phyloP scores from a whole-genome alignment of 1,140 invertebrate genomes.

The Drosophila arizonae region DNA sequence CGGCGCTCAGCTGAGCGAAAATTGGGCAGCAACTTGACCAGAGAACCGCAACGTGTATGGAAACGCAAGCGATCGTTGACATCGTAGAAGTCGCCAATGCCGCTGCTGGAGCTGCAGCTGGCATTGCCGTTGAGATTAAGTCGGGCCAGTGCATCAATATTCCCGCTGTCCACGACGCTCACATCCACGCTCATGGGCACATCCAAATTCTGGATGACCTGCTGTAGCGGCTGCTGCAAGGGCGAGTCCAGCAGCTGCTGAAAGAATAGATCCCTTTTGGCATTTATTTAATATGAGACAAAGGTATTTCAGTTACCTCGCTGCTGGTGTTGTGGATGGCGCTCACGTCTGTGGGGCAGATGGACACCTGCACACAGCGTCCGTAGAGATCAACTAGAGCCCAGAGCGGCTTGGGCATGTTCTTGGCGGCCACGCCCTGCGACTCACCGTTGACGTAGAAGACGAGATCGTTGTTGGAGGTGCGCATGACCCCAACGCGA shows the following conservation, averaged over 20 bases:
- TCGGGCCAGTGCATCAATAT: slow-evolving; percentile 35
- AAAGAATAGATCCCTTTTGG: background rate
- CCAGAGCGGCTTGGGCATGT: slow-evolving; percentile 90
- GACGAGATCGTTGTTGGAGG: slow-evolving; percentile 91
- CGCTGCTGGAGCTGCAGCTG: slow-evolving; percentile 15
- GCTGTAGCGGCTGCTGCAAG: slow-evolving; percentile 63
- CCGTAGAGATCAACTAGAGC: slow-evolving; percentile 96
- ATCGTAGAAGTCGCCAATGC: slow-evolving; percentile 71
- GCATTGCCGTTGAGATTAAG: slow-evolving; percentile 37
- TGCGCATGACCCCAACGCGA: slow-evolving; percentile 91
- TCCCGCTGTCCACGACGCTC: slow-evolving; percentile 45
- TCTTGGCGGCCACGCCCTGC: slow-evolving; percentile 92
- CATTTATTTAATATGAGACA: background rate
- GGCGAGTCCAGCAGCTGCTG: slow-evolving; percentile 52
- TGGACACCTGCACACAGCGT: slow-evolving; percentile 94
- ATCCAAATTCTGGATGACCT: slow-evolving; percentile 79
- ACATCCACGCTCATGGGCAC: slow-evolving; percentile 79
- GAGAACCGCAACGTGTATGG: slow-evolving; percentile 92
- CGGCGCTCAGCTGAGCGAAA: slow-evolving; percentile 93
- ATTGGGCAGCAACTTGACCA: slow-evolving; percentile 94
- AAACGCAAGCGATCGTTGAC: slow-evolving; percentile 90
- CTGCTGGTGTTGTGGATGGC: slow-evolving; percentile 2
- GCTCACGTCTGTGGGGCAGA: slow-evolving; percentile 82
- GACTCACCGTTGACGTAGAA: slow-evolving; percentile 95
- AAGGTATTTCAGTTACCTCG: too few species aligned